Evolutionary conservation across 2,797 vertebrate species (phyloP), one percentile per base, ranked within the genome.

Genomic region (Muscicapa striata): DNA sequence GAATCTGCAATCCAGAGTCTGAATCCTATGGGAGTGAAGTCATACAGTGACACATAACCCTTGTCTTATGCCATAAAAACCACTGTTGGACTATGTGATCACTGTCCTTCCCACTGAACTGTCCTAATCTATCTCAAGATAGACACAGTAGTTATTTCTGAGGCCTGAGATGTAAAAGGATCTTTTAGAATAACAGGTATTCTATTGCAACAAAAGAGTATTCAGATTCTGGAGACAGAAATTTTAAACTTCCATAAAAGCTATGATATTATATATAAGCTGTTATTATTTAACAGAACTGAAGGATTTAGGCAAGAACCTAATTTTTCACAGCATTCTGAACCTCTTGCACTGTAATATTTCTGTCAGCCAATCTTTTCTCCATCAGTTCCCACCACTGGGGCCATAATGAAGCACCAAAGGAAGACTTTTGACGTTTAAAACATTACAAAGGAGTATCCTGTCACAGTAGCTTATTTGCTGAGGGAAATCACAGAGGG

Each of bases 361-460:
- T 78, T 57, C 32, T n/a, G 6, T 15, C 32, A 36, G n/a, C 22
- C 40, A 14, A 15, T 32, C 22, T 70, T 46, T 48, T 20, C 49
- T 55, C 34, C 0, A 0, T 24, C 34, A 41, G 26, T 40, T 77
- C 45, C 48, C 6, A 3, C 5, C 15, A 5, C 1, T 30, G 8
- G 22, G 34, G 27, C 21, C 5, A 5, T 10, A 4, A 0, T 26
- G 27, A 54, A 67, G 58, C 4, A 67, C 10, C 17, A 36, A 22
- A 15, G 22, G 29, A 40, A 63, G 18, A 23, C 26, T 62, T 49
- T 18, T 64, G 5, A 41, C 23, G 6, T n/a, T 84, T 26, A 14
- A 19, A 64, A 15, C 0, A 2, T 55, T 69, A 6, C 41, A 62
- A 74, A n/a, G 7, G 15, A 40, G 9, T 43, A n/a, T 61, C 7